Evolutionary conservation across 2,888 invertebrate species (phyloP), one percentile per base, ranked within the genome.

Genomic region (Andrena trimmerana): DNA sequence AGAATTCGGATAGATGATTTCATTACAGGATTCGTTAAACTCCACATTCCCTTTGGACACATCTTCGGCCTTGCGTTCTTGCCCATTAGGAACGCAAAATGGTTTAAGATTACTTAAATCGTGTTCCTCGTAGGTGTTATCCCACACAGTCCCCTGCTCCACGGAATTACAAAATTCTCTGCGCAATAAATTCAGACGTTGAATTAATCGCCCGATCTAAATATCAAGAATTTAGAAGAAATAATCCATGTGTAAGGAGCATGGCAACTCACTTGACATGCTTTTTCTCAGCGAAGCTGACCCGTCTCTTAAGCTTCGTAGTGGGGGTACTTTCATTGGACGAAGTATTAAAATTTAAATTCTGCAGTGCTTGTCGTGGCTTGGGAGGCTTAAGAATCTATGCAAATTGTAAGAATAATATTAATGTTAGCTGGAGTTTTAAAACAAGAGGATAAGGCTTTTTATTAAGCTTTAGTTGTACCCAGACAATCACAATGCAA

Each of bases 251-350:
- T 7, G 29, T 36, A 29, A 68, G 13, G 1, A 31, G 7, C 6
- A 48, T 70, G 2, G 2, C 33, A 13, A 88, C 88, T 90, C 78
- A 93, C 93, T 92, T 93, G 29, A 93, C 91, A 74, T 92, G 92
- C 57, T 91, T 93, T 70, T 92, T 93, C 66, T 92, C 93, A 2
- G 93, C 93, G 81, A 93, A 93, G 83, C 93, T 93, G 42, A 93
- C 93, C 27, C 93, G 90, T 65, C 93, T 89, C 74, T 91, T 93
- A 10, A 86, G 20, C 80, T 90, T 93, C 27, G 83, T 27, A 52
- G 52, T 36, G 2, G 91, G 90, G 74, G 86, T 91, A 33, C 33
- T 89, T 78, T 93, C 92, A 2, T 78, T 72, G 0, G 88, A 88
- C 3, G 90, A 86, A 16, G 76, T 68, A 80, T 88, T 84, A 7